Base-by-base conservation (phyloP, 2,888 invertebrate species). In the Polymixis flavicincta region DNA sequence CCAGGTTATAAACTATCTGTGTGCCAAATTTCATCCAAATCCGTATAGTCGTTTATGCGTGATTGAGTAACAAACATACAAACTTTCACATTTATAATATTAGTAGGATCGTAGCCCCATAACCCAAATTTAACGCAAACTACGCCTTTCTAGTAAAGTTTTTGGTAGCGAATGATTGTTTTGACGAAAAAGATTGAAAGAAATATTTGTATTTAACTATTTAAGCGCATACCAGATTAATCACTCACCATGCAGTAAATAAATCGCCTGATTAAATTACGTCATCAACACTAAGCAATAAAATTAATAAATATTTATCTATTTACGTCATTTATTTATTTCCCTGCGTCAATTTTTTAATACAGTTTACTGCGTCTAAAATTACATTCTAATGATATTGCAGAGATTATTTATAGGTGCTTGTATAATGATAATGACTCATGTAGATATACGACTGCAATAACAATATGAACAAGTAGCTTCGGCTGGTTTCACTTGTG, bases 391-490 rank as follows among this genome's bases (percentile, higher is more conserved):
- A 54, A 70, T 76, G 74, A 83, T 84, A 79, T 54, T 65, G 70
- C 60, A 76, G 19, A 74, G 76, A 82, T 82, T 80, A 82, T 80
- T 74, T 68, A 75, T 85, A 70, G 61, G 57, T 69, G 60, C 64
- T 80, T 73, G 63, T 73, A 63, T 74, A 63, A 69, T 85, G 87
- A 63, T 74, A 63, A 69, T 85, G 87, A 85, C 68, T 85, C 78
- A 85, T 69, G 68, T 73, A 85, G 73, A 87, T 87, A 72, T 76
- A 82, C 45, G 76, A 70, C 59, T 80, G 83, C 65, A 83, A 83
- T 87, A 87, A 77, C 67, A 85, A 76, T 83, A 86, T 82, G 82
- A 80, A 80, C 85, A 78, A 85, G 78, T 68, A 71, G 71, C 55
- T 71, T 70, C 61, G 69, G 74, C 74, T 37, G 60, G 61, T 71